A percentile compares a stretch with the other conserved stretches of the same genome.
Conservation (phyloP, 92 coral and sea anemone genomes). For the Palythoa grandiflora region DNA sequence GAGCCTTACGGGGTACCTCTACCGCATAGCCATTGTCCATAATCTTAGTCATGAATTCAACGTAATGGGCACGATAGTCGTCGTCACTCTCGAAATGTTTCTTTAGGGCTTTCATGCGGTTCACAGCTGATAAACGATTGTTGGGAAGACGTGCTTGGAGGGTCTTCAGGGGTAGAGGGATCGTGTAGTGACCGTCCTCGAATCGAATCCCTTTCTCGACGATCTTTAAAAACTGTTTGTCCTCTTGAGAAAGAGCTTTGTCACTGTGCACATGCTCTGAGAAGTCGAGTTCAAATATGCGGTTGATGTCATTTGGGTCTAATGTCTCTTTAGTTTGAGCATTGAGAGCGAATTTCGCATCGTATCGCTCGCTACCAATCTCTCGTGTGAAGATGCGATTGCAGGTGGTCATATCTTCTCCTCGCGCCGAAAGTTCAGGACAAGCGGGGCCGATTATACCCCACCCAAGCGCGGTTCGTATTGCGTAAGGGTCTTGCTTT, state of each 20-base stretch:
- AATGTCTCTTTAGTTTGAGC: slow-evolving; percentile 50
- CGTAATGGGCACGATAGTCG: neutral
- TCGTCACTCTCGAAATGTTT: neutral
- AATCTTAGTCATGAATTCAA: neutral
- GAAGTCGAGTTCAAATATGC: slow-evolving; percentile 55
- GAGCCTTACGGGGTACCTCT: neutral
- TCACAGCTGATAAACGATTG: neutral
- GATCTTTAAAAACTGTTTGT: slow-evolving; percentile 46
- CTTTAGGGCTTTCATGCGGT: neutral
- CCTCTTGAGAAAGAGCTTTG: slow-evolving; percentile 50
- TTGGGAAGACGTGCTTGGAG: neutral
- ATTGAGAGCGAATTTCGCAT: neutral
- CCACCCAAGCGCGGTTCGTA: slow-evolving; percentile 51
- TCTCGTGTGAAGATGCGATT: slow-evolving; percentile 26
- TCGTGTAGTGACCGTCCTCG: slow-evolving; percentile 58
- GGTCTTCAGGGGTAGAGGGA: slow-evolving; percentile 54
- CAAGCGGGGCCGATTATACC: slow-evolving; percentile 60
- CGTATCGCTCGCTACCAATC: neutral
- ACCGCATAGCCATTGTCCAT: neutral
- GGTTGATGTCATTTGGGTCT: slow-evolving; percentile 36
- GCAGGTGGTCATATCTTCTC: slow-evolving; percentile 27
- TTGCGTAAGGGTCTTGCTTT: slow-evolving; percentile 51
- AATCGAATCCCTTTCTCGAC: slow-evolving; percentile 44
- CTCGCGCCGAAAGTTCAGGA: neutral
- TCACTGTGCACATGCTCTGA: slow-evolving; percentile 2